Evolutionary conservation across 1,140 invertebrate species (phyloP).

Genomic region (Octopus bimaculoides): DNA sequence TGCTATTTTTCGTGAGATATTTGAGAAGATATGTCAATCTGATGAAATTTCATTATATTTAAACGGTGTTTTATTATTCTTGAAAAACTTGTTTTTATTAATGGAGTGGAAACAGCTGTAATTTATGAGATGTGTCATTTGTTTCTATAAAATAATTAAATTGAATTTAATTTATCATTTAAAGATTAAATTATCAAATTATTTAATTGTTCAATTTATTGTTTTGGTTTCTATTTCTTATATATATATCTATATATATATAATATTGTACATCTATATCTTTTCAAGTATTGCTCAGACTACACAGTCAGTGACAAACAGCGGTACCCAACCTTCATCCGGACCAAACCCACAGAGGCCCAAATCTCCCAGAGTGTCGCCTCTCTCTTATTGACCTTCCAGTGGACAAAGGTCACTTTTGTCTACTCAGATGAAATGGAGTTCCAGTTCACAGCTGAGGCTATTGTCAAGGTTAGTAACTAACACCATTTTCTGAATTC

Average conservation of each 20-base stretch:
- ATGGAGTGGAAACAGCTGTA: no score
- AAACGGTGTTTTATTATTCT: no score
- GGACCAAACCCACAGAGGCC: conserved; percentile 89
- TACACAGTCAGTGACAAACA: conserved; percentile 77
- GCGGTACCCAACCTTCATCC: conserved; percentile 84
- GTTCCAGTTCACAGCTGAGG: conserved; percentile 38
- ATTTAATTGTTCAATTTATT: neutral
- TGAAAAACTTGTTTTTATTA: no score
- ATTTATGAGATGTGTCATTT: no score
- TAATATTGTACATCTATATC: conserved; percentile 18
- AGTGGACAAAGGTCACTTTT: conserved; percentile 92
- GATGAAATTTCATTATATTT: no score
- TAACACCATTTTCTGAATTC: neutral
- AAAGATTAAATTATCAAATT: no score
- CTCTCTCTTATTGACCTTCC: conserved; percentile 81
- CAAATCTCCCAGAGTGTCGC: conserved; percentile 93
- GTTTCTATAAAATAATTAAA: no score
- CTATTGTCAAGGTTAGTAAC: conserved; percentile 37
- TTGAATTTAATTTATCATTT: no score
- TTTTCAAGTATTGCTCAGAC: conserved; percentile 88
- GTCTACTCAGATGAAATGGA: conserved; percentile 64
- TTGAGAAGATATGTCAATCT: no score
- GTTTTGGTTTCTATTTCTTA: conserved; percentile 5
- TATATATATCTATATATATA: conserved; percentile 13
- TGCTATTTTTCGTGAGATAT: no score